Base-by-base conservation (phyloP, 2,888 invertebrate genomes). In the Nebria brevicollis region DNA sequence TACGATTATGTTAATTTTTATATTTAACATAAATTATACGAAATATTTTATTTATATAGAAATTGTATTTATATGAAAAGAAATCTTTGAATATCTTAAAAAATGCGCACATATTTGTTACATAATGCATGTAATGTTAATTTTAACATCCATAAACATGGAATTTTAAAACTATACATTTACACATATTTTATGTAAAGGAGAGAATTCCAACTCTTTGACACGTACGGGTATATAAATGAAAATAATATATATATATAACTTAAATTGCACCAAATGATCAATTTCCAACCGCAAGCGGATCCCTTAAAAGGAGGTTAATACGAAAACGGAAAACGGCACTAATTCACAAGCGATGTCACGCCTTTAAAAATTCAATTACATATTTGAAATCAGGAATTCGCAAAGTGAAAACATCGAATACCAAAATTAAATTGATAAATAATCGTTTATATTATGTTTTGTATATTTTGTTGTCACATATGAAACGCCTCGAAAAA, bases 381-480 rank as follows among this genome's bases (percentile, higher is more conserved):
- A 54, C 54, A 54, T 54, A 7, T 54, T 13, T 54, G 4, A 13
- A 54, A 54, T 54, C 54, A 54, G 54, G 54, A 54, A 54, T 54
- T 3, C 54, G 8, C 1, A 54, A 54, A 54, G 54, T 54, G 54
- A 54, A 54, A 54, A 54, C 54, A 11, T 54, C 54, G 54, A 54
- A 54, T 54, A 54, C 54, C 54, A 54, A 54, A 54, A 54, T 54
- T 54, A 54, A 54, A 54, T 54, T 54, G 54, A 54, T 54, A 54
- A 54, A 13, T 54, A 54, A 54, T 54, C 54, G 13, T 3, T 54
- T 54, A 54, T 6, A 54, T 54, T 54, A 54, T 54, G 54, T 54
- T 54, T 54, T 54, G 54, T 54, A 54, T 54, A 54, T 54, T 54
- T 54, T 54, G 54, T 54, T 54, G 54, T 54, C 54, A 34, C 5